A percentile compares a stretch with the other conserved stretches of the same genome.
Evolutionary conservation across 2,888 invertebrate genomes (phyloP).

Genomic region (Molorchus minor): DNA sequence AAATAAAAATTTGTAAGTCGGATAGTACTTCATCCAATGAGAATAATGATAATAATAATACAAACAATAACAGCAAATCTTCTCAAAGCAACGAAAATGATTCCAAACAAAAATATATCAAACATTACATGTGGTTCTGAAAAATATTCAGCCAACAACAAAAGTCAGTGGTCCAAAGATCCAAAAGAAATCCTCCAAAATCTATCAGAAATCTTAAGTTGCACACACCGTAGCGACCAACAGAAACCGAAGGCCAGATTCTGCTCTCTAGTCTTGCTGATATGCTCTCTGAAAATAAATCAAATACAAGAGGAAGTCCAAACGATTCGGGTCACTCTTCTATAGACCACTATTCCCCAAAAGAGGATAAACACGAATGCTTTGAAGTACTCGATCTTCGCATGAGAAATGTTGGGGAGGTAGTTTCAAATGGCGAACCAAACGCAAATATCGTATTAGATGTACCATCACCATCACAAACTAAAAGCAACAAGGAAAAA

Average conservation of each 20-base stretch:
- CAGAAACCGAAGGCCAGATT: conserved; percentile 37
- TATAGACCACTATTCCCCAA: conserved; percentile 24
- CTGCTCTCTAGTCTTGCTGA: conserved; percentile 34
- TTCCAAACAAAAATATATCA: conserved; percentile 15
- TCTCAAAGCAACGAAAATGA: conserved; percentile 2
- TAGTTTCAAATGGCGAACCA: conserved; percentile 5
- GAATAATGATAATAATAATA: background rate
- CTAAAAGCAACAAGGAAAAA: conserved; percentile 4
- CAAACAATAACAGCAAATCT: background rate
- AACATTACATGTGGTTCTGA: background rate
- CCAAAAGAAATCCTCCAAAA: conserved; percentile 35
- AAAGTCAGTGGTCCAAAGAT: conserved; percentile 25
- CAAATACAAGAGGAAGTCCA: conserved; percentile 5
- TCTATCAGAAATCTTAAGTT: conserved; percentile 38
- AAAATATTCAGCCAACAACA: conserved; percentile 3
- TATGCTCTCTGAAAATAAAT: conserved; percentile 24
- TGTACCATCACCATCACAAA: conserved; percentile 4
- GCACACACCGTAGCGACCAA: conserved; percentile 32
- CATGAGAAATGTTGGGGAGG: conserved; percentile 19
- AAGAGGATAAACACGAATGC: conserved; percentile 20
- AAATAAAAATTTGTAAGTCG: conserved; percentile 14
- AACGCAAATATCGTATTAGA: background rate
- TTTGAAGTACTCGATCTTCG: conserved; percentile 31
- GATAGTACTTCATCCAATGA: conserved; percentile 18
- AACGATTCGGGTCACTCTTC: conserved; percentile 43